Conservation (phyloP, 2,113 vertebrate genomes). For the Bothrops jararaca region DNA sequence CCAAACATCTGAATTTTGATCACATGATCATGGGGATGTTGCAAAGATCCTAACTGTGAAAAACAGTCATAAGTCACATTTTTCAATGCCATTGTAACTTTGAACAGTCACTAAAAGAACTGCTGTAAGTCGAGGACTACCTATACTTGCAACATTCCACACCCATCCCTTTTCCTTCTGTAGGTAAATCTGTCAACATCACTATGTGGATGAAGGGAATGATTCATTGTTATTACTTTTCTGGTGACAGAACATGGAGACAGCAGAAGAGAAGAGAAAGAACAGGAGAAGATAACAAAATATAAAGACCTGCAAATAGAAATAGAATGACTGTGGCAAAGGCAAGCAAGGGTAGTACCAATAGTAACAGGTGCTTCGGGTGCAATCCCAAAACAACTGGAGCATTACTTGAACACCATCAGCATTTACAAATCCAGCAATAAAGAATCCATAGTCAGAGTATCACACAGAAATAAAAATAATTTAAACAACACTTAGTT, state of each 20-base stretch:
- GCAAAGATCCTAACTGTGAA: too few relatives aligned
- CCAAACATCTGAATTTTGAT: too few relatives aligned
- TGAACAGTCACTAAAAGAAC: too few relatives aligned
- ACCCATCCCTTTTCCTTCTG: too few relatives aligned
- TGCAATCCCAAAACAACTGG: neutral
- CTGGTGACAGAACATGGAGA: neutral
- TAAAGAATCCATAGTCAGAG: neutral
- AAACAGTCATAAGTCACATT: too few relatives aligned
- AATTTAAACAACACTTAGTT: neutral
- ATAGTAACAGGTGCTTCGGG: neutral
- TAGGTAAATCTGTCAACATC: too few relatives aligned
- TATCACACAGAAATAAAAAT: neutral
- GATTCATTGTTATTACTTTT: too few relatives aligned
- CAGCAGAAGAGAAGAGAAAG: neutral
- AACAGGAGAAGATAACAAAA: neutral
- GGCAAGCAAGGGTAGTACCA: neutral
- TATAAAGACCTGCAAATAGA: neutral
- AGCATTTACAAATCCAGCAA: neutral
- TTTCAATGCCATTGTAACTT: too few relatives aligned
- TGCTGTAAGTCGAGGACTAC: too few relatives aligned
- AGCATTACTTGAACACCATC: neutral
- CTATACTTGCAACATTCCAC: too few relatives aligned
- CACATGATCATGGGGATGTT: too few relatives aligned
- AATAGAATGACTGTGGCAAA: neutral
- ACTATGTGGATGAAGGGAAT: too few relatives aligned